Percentiles rank a stretch among this genome's conserved stretches.
phyloP scores from a whole-genome alignment of 2,113 vertebrate genomes.

The Caracal caracal region DNA sequence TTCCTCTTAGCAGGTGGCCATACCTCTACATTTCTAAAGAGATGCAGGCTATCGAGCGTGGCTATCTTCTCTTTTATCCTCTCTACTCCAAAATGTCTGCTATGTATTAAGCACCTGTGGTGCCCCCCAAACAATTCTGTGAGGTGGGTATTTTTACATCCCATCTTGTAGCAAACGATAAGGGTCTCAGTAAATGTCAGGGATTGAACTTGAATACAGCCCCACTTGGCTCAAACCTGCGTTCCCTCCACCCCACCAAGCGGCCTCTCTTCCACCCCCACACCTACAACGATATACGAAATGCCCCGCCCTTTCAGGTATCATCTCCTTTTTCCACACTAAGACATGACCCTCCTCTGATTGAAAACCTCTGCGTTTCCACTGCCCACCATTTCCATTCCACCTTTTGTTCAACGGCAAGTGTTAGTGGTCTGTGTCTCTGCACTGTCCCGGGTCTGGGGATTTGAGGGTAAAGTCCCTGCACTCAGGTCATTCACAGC shows the following conservation, averaged over 20 bases:
- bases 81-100: neutral
- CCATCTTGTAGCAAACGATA: neutral
- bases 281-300: neutral
- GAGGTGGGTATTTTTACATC: neutral
- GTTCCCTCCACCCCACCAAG: neutral
- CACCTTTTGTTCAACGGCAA: neutral
- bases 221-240: neutral
- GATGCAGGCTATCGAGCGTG: neutral
- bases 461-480: neutral
- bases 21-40: neutral
- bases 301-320: neutral
- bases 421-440: neutral
- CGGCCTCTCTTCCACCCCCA: neutral
- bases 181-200: neutral
- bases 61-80: neutral
- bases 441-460: neutral
- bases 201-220: neutral
- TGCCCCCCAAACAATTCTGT: neutral
- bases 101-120: neutral
- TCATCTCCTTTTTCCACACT: neutral
- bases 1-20: neutral
- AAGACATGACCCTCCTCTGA: neutral
- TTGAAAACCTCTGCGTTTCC: neutral
- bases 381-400: neutral
- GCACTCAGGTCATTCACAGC: neutral